Evolutionary conservation across 1,140 invertebrate genomes (phyloP).

Genomic region (Mercenaria mercenaria): DNA sequence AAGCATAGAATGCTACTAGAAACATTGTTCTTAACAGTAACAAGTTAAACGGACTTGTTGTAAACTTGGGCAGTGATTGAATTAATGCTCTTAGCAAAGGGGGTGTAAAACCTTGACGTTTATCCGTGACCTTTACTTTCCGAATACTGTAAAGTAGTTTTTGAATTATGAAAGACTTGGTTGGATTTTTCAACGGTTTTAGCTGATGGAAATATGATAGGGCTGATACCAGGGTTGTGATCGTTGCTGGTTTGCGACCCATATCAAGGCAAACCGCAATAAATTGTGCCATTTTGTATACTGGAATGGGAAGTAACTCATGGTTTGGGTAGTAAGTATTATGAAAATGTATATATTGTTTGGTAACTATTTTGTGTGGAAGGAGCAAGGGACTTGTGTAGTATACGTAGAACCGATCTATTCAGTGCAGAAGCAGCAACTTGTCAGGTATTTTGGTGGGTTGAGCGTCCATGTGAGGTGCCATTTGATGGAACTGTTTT

Average conservation of each 20-base stretch:
- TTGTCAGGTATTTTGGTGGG: neutral
- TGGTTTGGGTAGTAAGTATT: neutral
- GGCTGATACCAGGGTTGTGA: constrained; percentile 33
- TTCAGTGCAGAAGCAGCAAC: neutral
- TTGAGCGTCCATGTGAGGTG: constrained; percentile 47
- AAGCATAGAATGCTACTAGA: constrained; percentile 21
- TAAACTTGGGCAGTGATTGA: too few species aligned
- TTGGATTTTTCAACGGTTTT: neutral
- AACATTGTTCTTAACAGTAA: constrained; percentile 31
- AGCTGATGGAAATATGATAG: constrained; percentile 27
- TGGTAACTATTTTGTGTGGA: neutral
- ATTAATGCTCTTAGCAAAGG: too few species aligned
- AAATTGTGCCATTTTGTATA: constrained; percentile 39
- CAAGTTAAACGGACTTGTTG: too few species aligned
- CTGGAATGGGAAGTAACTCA: neutral
- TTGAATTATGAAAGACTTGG: too few species aligned
- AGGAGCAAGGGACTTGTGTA: neutral
- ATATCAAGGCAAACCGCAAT: constrained; percentile 10
- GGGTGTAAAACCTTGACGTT: too few species aligned
- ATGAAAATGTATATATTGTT: neutral
- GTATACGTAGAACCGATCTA: neutral
- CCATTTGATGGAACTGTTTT: neutral
- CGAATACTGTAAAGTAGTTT: constrained; percentile 29
- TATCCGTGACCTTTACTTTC: neutral
- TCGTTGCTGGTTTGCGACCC: neutral